Conservation (phyloP, 2,797 vertebrate species). For the Odontamblyopus rebecca region DNA sequence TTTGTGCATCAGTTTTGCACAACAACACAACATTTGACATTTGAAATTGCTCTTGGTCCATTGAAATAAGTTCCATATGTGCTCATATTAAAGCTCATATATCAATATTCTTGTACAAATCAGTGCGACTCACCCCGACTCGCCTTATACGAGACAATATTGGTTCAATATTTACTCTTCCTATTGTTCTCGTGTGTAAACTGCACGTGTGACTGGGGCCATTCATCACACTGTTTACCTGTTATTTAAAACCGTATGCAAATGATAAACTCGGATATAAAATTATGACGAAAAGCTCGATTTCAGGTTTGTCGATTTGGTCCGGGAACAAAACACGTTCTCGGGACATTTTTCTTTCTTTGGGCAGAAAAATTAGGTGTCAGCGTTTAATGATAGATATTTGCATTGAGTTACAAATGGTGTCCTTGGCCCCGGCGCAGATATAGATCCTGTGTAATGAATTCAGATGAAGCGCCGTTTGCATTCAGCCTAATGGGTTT, state of each 20-base stretch:
- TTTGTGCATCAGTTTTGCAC: too few relatives aligned
- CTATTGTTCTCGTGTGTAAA: conserved; percentile 24
- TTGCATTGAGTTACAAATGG: conserved; percentile 86
- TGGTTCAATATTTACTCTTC: conserved; percentile 6
- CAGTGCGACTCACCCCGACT: background rate
- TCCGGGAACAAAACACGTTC: conserved; percentile 46
- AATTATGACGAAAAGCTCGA: conserved; percentile 72
- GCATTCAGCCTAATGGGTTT: conserved; percentile 78
- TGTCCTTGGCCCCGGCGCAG: conserved; percentile 85
- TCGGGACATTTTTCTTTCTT: conserved; percentile 83
- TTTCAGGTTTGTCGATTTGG: conserved; percentile 68
- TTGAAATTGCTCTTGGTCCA: too few relatives aligned
- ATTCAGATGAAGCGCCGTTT: conserved; percentile 84
- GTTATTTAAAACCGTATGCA: conserved; percentile 64
- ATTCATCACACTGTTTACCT: conserved; percentile 64
- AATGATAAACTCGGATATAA: conserved; percentile 70
- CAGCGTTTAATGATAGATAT: conserved; percentile 87
- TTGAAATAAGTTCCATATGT: too few relatives aligned
- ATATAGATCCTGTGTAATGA: conserved; percentile 85
- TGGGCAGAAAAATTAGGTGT: conserved; percentile 83
- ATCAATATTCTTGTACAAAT: background rate
- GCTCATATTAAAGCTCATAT: too few relatives aligned
- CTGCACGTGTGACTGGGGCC: conserved; percentile 19
- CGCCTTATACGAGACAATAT: background rate
- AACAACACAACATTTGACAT: too few relatives aligned